These are phyloP conservation scores for Hippopotamyrus pictus DNA, from an alignment of 2,797 vertebrate genomes.

Conservation along the genomic window DNA sequence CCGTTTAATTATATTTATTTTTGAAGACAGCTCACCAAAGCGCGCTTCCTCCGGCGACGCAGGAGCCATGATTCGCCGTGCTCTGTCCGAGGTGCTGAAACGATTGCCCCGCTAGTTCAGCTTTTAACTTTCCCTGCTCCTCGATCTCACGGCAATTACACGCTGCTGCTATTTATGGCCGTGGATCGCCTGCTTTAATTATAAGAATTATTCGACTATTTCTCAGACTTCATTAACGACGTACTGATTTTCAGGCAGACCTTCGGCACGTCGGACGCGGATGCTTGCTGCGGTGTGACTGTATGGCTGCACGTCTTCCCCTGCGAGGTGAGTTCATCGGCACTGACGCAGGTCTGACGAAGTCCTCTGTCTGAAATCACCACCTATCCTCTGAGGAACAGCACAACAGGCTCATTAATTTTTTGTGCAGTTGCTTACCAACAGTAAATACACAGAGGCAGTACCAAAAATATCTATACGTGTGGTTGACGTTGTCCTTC, in stretches of 20 bases:
- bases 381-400: slow-evolving; percentile 54
- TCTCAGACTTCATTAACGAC: not conserved
- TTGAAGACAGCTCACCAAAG: slow-evolving; percentile 66
- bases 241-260: slow-evolving; percentile 15
- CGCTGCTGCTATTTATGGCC: not conserved
- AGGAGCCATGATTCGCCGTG: slow-evolving; percentile 77
- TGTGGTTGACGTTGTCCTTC: not conserved
- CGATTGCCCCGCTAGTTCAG: slow-evolving; percentile 23
- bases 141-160: not conserved
- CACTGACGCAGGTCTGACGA: slow-evolving; percentile 93
- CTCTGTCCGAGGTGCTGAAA: slow-evolving; percentile 75
- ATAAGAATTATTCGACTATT: not conserved
- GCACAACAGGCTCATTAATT: slow-evolving; percentile 39
- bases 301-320: slow-evolving; percentile 51
- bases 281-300: slow-evolving; percentile 45
- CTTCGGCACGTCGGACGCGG: slow-evolving; percentile 38
- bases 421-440: slow-evolving; percentile 5
- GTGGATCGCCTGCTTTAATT: not conserved
- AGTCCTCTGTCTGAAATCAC: slow-evolving; percentile 71
- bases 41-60: slow-evolving; percentile 65
- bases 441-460: not conserved
- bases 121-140: slow-evolving; percentile 5
- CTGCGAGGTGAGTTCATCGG: slow-evolving; percentile 67
- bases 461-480: not conserved
- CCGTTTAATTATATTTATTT: not conserved